Evolutionary conservation across 1,140 invertebrate species (phyloP), one percentile per base, ranked within the genome.

Genomic region (Zaprionus camerounensis): DNA sequence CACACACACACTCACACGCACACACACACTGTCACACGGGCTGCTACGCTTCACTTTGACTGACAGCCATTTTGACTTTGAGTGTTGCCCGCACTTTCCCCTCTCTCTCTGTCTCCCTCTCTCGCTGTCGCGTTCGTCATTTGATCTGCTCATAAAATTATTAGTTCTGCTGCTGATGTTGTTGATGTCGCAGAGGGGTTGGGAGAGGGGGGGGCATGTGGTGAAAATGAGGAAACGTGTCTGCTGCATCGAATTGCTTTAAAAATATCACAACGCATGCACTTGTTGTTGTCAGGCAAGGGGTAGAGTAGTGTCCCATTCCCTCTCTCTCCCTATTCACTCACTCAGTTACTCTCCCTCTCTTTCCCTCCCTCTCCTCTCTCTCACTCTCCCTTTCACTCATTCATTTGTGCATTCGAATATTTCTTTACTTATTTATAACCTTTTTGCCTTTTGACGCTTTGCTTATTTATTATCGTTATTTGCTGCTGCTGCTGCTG

Each of bases 81-180:
- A 49, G 41, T 65, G 44, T 63, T 69, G 55, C 17, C 34, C 24
- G 9, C 61, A 4, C 38, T 24, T n/a, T n/a, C 3, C 20, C 34
- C 28, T 3, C 20, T n/a, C 20, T 26, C 13, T 2, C 2, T 20
- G 49, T 22, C 38, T 44, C 51, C n/a, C 6, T 17, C 44, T 13
- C 31, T 53, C 17, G n/a, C 66, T 59, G n/a, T 12, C 46, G 22
- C n/a, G 51, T 11, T 62, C 49, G 78, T 56, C 74, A 74, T 68
- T 77, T 86, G 82, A 86, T 86, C 82, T 86, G 59, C 79, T 85
- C 72, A 76, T 82, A 82, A 82, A 86, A 82, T 82, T 80, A 86
- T 86, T 82, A 82, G 78, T 76, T 70, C 59, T 86, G 76, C 78
- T 73, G 64, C 22, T 28, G 71, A n/a, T 57, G 62, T 34, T n/a